These are phyloP conservation scores for Cinclus cinclus DNA, from an alignment of 2,113 vertebrate species.

Conservation along the genomic window DNA sequence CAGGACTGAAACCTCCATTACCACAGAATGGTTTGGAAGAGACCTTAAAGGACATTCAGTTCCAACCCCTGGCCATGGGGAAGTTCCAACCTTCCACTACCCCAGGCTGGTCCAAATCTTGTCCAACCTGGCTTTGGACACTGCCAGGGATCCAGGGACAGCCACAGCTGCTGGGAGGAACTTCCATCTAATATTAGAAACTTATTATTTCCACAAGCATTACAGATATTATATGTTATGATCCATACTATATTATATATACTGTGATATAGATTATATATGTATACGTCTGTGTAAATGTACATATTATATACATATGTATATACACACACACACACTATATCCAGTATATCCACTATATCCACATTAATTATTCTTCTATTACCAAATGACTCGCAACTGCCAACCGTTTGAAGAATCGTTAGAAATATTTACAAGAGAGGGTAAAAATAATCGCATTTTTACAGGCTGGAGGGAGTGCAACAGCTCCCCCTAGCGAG, in stretches of 20 bases:
- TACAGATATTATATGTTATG: neutral
- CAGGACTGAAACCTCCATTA: too few relatives aligned
- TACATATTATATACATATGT: too few relatives aligned
- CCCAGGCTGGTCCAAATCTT: neutral
- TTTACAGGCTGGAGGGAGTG: rapidly evolving
- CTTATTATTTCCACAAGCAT: too few relatives aligned
- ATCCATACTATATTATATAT: too few relatives aligned
- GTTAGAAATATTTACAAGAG: rapidly evolving
- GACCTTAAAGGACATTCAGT: neutral
- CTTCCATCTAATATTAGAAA: neutral
- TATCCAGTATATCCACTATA: neutral
- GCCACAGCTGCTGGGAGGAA: neutral
- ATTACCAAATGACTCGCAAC: neutral
- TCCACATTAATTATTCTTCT: neutral
- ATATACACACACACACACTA: too few relatives aligned
- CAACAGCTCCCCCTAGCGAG: neutral
- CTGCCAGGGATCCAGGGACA: neutral
- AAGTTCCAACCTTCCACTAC: neutral
- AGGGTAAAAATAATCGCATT: rapidly evolving
- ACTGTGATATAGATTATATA: neutral
- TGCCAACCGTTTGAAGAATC: neutral
- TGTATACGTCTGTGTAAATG: too few relatives aligned
- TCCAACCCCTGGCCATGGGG: neutral
- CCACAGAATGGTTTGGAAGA: neutral
- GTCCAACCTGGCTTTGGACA: rapidly evolving